A percentile compares a stretch with the other conserved stretches of the same genome.
Conservation (phyloP, 2,888 invertebrate species). For the Netelia inedita region DNA sequence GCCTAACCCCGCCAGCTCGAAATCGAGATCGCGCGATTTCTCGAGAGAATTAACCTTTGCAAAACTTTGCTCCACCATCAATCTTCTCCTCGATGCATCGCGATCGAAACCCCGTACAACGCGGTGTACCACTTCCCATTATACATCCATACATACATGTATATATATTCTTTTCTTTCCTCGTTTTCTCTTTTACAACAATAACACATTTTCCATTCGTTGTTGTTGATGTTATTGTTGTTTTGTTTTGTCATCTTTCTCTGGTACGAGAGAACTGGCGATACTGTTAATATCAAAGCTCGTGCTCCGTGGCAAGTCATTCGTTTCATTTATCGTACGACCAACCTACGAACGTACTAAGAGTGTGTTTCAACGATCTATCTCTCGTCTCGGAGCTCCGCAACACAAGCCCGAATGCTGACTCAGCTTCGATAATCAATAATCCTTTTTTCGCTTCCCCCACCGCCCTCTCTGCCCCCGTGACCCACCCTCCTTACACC, state of each 20-base stretch:
- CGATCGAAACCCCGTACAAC: constrained; percentile 23
- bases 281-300: constrained; percentile 15
- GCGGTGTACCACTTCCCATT: not conserved
- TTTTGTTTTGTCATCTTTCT: not conserved
- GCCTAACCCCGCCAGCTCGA: not conserved
- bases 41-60: constrained; percentile 45
- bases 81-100: constrained; percentile 34
- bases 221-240: not conserved
- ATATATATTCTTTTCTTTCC: not conserved
- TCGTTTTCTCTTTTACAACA: constrained; percentile 10
- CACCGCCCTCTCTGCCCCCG: not conserved
- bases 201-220: not conserved
- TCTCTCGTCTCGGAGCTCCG: constrained; percentile 16
- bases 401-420: constrained; percentile 30
- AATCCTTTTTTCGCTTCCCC: constrained; percentile 20
- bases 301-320: constrained; percentile 36
- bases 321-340: constrained; percentile 31
- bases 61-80: constrained; percentile 4
- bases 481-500: not conserved
- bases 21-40: constrained; percentile 36
- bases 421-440: constrained; percentile 55
- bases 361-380: constrained; percentile 16
- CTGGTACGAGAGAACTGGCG: constrained; percentile 20
- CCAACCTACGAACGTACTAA: constrained; percentile 9
- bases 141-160: not conserved